These are phyloP conservation scores for Camelus bactrianus DNA, from an alignment of 2,113 vertebrate species.

Conservation along the genomic window DNA sequence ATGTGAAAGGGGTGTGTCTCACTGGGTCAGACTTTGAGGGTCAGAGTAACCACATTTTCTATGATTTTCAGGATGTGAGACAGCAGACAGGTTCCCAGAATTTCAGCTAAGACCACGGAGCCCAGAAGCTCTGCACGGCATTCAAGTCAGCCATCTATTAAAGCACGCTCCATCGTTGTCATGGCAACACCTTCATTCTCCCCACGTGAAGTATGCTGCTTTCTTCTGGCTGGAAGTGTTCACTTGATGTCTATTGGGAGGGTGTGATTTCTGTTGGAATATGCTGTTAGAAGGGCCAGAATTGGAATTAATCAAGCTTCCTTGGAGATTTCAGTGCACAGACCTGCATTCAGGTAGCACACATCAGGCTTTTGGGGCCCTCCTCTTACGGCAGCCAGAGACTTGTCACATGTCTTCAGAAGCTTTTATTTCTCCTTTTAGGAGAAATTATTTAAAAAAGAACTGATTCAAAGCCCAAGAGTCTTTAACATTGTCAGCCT, in stretches of 20 bases:
- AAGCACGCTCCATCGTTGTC: slow-evolving; percentile 13
- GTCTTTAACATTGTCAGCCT: not conserved
- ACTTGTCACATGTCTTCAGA: not conserved
- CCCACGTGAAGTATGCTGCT: not conserved
- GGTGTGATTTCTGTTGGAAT: slow-evolving; percentile 32
- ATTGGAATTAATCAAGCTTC: not conserved
- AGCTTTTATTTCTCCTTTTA: not conserved
- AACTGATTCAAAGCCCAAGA: not conserved
- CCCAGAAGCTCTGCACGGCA: not conserved
- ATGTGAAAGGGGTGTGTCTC: not conserved
- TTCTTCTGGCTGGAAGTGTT: slow-evolving; percentile 38
- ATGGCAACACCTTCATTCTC: slow-evolving; percentile 62
- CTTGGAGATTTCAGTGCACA: not conserved
- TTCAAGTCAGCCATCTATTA: slow-evolving; percentile 11
- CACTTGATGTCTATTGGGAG: slow-evolving; percentile 36
- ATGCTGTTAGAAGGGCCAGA: not conserved
- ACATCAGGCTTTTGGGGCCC: too few species aligned
- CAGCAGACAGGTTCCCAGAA: not conserved
- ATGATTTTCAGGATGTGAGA: not conserved
- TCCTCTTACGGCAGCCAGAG: not conserved
- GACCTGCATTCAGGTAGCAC: not conserved
- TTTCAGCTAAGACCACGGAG: not conserved
- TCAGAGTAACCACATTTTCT: not conserved
- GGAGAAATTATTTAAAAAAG: not conserved
- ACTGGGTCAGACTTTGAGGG: not conserved